Base-by-base conservation (phyloP, 2,113 vertebrate species). In the Ictalurus punctatus region DNA sequence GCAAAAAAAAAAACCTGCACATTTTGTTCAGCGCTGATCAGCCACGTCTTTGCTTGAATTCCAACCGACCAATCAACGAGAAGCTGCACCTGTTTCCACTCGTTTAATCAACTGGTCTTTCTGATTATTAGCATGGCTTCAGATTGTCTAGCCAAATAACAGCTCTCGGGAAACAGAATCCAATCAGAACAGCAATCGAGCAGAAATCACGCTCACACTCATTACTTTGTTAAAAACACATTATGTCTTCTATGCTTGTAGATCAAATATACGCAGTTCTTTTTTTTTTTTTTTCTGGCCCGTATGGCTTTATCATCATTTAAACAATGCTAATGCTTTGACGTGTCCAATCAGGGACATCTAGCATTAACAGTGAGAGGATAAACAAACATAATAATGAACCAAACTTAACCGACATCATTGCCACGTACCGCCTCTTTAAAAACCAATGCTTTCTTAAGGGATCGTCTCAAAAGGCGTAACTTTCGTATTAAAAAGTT, bases 81-180 rank as follows among this genome's bases (percentile, higher is more conserved):
- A 79, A 48, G 44, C 76, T 0, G 76, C 76, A 79, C 40, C 78
- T 80, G 78, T 80, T 30, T 80, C 27, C 54, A 81, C 79, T 81
- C 79, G 6, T 82, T 58, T 82, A 58, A 58, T 82, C 79, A 82
- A 21, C 52, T 21, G 54, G 16, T 1, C 30, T 58, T 30, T 56
- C 13, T 82, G 54, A 82, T 82, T 58, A 58, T 59, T 21, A 58
- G 54, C 17, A 19, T 5, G 3, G 27, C 54, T 58, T 81, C 79
- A 81, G 37, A 37, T 74, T 44, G 44, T 76, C 3, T 37, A 76
- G 48, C 48, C 78, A 54, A 80, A 80, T 21, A 52, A 16, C 52
- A 54, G 79, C 27, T 80, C 13, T 54, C 44, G 3, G 78, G 78
- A 54, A 80, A 56, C 78, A 3, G 34, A n/a, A 19, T 21, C 79